Evolutionary conservation across 2,113 vertebrate genomes (phyloP).

Genomic region (Mormyrus iriodes): DNA sequence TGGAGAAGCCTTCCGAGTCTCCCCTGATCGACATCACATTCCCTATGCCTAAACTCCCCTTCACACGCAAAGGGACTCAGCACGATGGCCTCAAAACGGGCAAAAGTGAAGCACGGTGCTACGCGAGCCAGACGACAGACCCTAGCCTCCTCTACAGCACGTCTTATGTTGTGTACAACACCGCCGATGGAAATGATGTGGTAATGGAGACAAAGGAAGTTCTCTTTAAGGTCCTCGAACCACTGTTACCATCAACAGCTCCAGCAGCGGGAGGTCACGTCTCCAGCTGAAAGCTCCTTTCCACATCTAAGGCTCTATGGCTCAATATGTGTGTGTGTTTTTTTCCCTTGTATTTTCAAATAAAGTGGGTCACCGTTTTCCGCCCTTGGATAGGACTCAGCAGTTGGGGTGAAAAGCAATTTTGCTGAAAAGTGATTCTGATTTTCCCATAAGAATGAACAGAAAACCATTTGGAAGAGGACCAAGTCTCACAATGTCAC

Average conservation of each 20-base stretch:
- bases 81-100: not conserved
- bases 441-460: constrained; percentile 8
- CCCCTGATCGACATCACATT: not conserved
- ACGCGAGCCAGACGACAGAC: not conserved
- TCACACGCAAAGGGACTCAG: not conserved
- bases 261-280: not conserved
- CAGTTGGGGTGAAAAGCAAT: constrained; percentile 4
- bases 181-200: not conserved
- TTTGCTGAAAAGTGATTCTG: constrained; percentile 2
- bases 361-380: constrained; percentile 3
- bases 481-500: not conserved
- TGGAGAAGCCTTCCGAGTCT: not conserved
- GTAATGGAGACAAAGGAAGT: not conserved
- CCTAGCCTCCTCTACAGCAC: not conserved
- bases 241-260: not conserved
- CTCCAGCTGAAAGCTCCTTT: not conserved
- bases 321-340: not conserved
- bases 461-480: not conserved
- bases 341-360: not conserved
- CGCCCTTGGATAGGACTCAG: not conserved
- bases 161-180: too few relatives aligned
- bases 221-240: not conserved
- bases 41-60: not conserved
- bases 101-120: not conserved
- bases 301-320: not conserved